Percentiles rank a stretch among this genome's conserved stretches.
These are phyloP conservation scores for Bellardia pandia DNA, from an alignment of 2,888 invertebrate genomes.

Conservation along the genomic window DNA sequence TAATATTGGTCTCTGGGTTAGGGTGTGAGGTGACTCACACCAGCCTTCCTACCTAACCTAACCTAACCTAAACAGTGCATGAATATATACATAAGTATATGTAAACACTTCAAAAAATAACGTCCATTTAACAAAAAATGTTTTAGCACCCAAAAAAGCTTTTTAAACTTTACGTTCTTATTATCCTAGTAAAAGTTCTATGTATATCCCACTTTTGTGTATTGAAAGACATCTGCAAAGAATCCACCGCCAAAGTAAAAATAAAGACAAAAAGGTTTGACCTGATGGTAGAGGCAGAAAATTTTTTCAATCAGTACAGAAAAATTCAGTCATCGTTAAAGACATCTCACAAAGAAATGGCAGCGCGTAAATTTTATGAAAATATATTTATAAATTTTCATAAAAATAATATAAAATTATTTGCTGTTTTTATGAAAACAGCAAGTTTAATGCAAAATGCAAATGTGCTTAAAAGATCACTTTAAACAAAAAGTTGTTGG, in stretches of 20 bases:
- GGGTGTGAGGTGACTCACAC: too few relatives aligned
- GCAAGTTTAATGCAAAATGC: constrained; percentile 83
- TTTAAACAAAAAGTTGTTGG: constrained; percentile 75
- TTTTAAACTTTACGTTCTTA: constrained; percentile 10
- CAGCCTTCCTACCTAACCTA: too few relatives aligned
- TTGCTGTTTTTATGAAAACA: constrained; percentile 84
- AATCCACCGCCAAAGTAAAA: constrained; percentile 21
- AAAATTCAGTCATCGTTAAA: constrained; percentile 79
- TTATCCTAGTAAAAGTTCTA: constrained; percentile 44
- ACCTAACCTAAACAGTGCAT: too few relatives aligned
- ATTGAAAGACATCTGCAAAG: constrained; percentile 53
- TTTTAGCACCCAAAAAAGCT: constrained; percentile 35
- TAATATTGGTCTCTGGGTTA: too few relatives aligned
- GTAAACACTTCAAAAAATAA: constrained; percentile 1
- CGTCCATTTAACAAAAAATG: constrained; percentile 5
- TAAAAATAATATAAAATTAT: constrained; percentile 83
- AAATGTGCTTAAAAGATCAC: constrained; percentile 82
- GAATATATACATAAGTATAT: too few relatives aligned
- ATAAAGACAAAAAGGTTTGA: constrained; percentile 49
- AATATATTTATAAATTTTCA: constrained; percentile 83
- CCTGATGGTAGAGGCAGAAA: constrained; percentile 47
- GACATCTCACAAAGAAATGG: constrained; percentile 80
- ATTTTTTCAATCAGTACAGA: constrained; percentile 76
- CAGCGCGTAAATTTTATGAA: constrained; percentile 82
- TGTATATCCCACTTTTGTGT: constrained; percentile 15